phyloP scores from a whole-genome alignment of 2,113 vertebrate genomes.

The Petrocephalus zakoni region DNA sequence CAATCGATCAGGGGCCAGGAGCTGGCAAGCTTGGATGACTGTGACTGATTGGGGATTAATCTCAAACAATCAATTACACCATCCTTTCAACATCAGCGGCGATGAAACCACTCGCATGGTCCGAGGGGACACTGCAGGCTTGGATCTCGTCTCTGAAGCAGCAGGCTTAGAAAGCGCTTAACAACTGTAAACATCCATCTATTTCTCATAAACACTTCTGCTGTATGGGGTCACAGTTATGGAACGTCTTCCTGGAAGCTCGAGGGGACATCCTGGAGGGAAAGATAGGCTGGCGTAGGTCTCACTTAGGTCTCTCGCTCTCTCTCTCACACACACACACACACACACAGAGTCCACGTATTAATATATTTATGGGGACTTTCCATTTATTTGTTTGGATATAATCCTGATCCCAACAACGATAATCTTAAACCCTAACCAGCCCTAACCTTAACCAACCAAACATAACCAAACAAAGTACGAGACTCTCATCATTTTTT shows the following conservation, averaged over 20 bases:
- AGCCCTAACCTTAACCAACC: neutral
- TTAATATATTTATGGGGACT: no score
- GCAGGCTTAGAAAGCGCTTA: neutral
- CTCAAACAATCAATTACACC: constrained; percentile 48
- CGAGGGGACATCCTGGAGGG: neutral
- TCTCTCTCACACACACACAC: neutral
- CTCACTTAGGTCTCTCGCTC: neutral
- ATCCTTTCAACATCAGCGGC: constrained; percentile 44
- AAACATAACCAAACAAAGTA: neutral
- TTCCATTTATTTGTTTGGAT: no score
- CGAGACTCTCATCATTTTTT: neutral
- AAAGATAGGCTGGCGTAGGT: neutral
- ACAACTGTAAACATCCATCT: neutral
- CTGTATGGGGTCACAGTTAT: neutral
- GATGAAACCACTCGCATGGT: constrained; percentile 35
- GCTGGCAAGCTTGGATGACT: constrained; percentile 26
- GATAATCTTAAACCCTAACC: no score
- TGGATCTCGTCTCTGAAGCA: neutral
- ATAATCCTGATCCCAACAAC: no score
- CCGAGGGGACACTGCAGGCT: neutral
- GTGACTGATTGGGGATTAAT: constrained; percentile 47
- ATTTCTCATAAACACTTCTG: neutral
- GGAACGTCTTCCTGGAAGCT: neutral
- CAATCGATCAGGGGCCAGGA: constrained; percentile 40
- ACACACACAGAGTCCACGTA: neutral